Base-by-base conservation (phyloP, 2,888 invertebrate species). In the Dryococelus australis region DNA sequence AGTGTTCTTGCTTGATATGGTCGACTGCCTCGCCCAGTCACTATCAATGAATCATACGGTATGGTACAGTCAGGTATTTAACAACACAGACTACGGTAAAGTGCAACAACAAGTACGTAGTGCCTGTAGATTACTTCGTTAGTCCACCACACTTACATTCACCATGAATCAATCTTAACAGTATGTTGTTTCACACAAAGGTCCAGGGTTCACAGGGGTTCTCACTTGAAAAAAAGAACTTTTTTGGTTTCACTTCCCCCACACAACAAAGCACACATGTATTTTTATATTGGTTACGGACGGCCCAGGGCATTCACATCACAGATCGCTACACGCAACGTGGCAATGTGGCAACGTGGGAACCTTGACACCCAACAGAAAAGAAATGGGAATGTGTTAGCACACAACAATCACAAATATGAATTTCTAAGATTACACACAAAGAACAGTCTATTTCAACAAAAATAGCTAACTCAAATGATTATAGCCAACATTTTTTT, bases 201-300 rank as follows among this genome's bases (percentile, higher is more conserved):
- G 20, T 65, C 65, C 65, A 65, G 65, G 65, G n/a, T 65, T 24
- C 65, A 65, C 65, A 65, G 65, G 65, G 65, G 20, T 65, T 65
- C 65, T 65, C 65, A n/a, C 65, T 65, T 65, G 65, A 65, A 65
- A 65, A 65, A 65, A 65, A 65, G 35, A 35, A 13, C 16, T 65
- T 65, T 65, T 65, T 65, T 65, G 65, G 65, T 65, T 65, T 65
- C 65, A 65, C 65, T 65, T 65, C 8, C 65, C 65, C 65, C 65
- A 65, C 65, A 24, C 65, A n/a, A 65, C 65, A 65, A 65, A 65
- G 65, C 65, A 65, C 65, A 65, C 65, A 65, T 65, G n/a, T n/a
- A 65, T 65, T 87, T 87, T 87, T 84, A 79, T 87, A 86, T 85
- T 83, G 86, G 85, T 86, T 81, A 87, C 87, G 88, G 88, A 86